Evolutionary conservation across 2,113 vertebrate species (phyloP).

Genomic region (Eubucco bourcierii): DNA sequence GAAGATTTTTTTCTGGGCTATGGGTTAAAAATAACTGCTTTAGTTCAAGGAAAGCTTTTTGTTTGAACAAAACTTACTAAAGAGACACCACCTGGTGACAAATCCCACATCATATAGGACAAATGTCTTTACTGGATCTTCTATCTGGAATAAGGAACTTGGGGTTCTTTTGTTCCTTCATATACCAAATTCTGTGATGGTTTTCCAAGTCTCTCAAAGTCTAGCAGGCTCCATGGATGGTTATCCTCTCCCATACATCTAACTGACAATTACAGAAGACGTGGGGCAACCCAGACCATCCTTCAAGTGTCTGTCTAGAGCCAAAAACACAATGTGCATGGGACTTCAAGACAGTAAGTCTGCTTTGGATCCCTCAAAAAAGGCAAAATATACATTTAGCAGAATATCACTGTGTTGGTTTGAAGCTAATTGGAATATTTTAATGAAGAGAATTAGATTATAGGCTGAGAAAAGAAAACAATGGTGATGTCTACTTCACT

Average conservation of each 20-base stretch:
- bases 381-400: neutral
- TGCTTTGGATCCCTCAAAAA: neutral
- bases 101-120: neutral
- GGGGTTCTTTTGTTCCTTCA: neutral
- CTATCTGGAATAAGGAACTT: neutral
- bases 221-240: neutral
- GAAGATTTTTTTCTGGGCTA: neutral
- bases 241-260: neutral
- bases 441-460: no score
- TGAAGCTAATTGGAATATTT: no score
- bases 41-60: slow-evolving; percentile 33
- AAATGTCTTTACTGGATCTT: neutral
- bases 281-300: neutral
- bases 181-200: neutral
- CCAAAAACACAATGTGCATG: neutral
- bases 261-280: neutral
- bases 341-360: neutral
- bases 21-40: slow-evolving; percentile 41
- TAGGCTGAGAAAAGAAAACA: no score
- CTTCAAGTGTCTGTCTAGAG: neutral
- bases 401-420: neutral
- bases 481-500: no score
- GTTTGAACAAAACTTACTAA: neutral
- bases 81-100: neutral
- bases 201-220: slow-evolving; percentile 2